Evolutionary conservation across 1,140 invertebrate species (phyloP).

Genomic region (Leptonema lineaticorne): DNA sequence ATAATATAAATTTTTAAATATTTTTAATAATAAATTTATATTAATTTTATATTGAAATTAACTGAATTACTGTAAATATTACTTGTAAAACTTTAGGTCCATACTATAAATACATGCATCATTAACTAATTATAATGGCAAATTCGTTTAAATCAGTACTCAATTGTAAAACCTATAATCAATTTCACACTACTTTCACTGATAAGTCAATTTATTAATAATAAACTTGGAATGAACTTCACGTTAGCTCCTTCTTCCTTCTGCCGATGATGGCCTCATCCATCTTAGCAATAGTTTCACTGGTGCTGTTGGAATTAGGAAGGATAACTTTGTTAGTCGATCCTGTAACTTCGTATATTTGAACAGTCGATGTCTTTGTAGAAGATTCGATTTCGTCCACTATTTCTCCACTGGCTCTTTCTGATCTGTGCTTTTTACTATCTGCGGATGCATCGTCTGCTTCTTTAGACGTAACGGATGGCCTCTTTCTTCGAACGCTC

Average conservation of each 20-base stretch:
- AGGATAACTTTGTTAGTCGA: conserved; percentile 19
- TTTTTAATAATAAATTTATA: too few relatives aligned
- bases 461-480: conserved; percentile 25
- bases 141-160: conserved; percentile 13
- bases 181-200: background rate
- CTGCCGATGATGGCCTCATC: conserved; percentile 38
- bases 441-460: conserved; percentile 8
- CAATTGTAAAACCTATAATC: background rate
- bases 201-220: background rate
- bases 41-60: too few relatives aligned
- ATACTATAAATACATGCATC: too few relatives aligned
- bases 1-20: too few relatives aligned
- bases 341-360: conserved; percentile 19
- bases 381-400: background rate
- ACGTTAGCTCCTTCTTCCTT: conserved; percentile 7
- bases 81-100: too few relatives aligned
- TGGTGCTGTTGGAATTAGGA: background rate
- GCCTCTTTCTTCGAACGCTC: conserved; percentile 35
- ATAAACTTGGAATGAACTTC: background rate
- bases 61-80: too few relatives aligned
- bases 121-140: conserved; percentile 18
- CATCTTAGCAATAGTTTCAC: conserved; percentile 36
- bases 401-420: conserved; percentile 38
- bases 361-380: background rate
- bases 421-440: conserved; percentile 25